Evolutionary conservation across 2,888 invertebrate genomes (phyloP).

Genomic region (Sesia apiformis): DNA sequence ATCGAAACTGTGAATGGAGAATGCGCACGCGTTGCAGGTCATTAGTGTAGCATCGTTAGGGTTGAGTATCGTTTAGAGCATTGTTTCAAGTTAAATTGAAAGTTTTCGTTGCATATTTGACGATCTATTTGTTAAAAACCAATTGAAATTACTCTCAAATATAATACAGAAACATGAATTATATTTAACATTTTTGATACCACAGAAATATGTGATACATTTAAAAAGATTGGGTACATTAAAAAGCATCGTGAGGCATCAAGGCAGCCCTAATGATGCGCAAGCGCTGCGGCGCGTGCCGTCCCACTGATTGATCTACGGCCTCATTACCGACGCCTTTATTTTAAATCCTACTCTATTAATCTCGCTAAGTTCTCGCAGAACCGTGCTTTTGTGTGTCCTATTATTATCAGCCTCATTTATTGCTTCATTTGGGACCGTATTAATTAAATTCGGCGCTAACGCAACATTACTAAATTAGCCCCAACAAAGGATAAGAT

Average conservation of each 20-base stretch:
- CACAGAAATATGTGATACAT: too few species aligned
- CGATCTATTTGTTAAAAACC: too few species aligned
- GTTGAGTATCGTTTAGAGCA: conserved; percentile 10
- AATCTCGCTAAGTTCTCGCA: conserved; percentile 6
- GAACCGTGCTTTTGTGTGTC: conserved; percentile 25
- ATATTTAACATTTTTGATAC: too few species aligned
- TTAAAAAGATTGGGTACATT: too few species aligned
- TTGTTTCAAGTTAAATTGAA: too few species aligned
- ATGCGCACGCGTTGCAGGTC: conserved; percentile 25
- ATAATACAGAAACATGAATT: too few species aligned
- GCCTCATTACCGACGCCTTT: conserved; percentile 34
- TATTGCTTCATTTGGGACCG: conserved; percentile 13
- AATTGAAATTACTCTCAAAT: too few species aligned
- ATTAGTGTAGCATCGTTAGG: conserved; percentile 21
- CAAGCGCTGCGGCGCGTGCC: conserved; percentile 41
- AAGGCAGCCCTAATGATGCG: conserved; percentile 16
- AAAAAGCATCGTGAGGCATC: background rate
- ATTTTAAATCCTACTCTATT: conserved; percentile 11
- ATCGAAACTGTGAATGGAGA: conserved; percentile 23
- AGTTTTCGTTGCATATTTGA: too few species aligned
- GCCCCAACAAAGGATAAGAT: background rate
- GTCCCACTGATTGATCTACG: conserved; percentile 36
- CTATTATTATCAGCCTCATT: conserved; percentile 25
- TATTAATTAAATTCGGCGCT: conserved; percentile 5
- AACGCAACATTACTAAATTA: conserved; percentile 7